Base-by-base conservation (phyloP, 2,888 invertebrate species). In the Eupithecia tripunctaria region DNA sequence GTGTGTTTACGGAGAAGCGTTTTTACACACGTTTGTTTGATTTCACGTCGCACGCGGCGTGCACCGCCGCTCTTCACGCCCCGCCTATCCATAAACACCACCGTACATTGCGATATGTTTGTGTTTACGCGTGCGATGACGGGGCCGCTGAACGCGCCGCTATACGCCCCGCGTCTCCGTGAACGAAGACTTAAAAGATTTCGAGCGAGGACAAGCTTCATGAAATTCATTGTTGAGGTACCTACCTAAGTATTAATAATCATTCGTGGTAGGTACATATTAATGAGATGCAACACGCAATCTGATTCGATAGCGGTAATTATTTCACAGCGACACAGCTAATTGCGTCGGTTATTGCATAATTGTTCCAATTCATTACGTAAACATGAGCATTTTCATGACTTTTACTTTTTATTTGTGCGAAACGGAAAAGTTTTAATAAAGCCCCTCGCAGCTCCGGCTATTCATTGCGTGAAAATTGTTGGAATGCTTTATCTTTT, bases 251-350 rank as follows among this genome's bases (percentile, higher is more conserved):
- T 29, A 29, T 29, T 60, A 27, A 18, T 18, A 60, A 60, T 64
- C 38, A 38, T 36, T 21, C 4, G 64, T 15, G 10, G 64, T 36
- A n/a, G 5, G 8, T 21, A 47, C 47, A 47, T 21, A 64, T 6
- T 73, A 73, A 69, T 73, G 66, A 62, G 62, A 71, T 74, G 71
- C 73, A 71, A 29, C 51, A 65, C 74, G 71, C 73, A 76, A 79
- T 79, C 78, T 75, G 79, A 72, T 79, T 75, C 79, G 78, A 82
- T 80, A 74, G 71, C 68, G 70, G 75, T 74, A 80, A 81, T 82
- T 81, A 81, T 75, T 78, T 69, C 67, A 76, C 74, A 74, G 72
- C 59, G 71, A 77, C 74, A 72, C 71, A 62, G 71, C 76, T 82
- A 82, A 82, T 82, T 80, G 80, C 76, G 78, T 76, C 59, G 72